A percentile compares a stretch with the other conserved stretches of the same genome.
Evolutionary conservation across 2,888 invertebrate species (phyloP).

Genomic region (Ceraclea dissimilis): DNA sequence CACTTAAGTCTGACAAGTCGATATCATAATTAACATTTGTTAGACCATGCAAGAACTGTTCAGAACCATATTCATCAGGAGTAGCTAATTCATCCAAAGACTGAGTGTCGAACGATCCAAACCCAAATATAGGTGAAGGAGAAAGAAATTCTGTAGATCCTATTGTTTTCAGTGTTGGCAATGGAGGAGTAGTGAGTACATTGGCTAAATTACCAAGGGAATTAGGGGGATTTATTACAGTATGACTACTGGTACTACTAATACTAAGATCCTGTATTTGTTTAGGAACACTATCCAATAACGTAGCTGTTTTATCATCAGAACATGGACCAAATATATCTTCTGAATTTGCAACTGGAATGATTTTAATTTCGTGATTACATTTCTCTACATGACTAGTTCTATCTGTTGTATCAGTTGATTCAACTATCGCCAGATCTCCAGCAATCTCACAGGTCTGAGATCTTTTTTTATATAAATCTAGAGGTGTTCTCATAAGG

Average conservation of each 20-base stretch:
- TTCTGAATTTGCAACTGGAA: constrained; percentile 18
- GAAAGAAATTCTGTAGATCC: constrained; percentile 47
- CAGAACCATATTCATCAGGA: constrained; percentile 50
- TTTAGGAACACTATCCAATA: constrained; percentile 12
- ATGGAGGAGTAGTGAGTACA: constrained; percentile 20
- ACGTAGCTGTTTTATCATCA: constrained; percentile 21
- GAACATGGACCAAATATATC: constrained; percentile 22
- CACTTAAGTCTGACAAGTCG: constrained; percentile 67
- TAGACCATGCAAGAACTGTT: constrained; percentile 52
- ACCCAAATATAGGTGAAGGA: constrained; percentile 50
- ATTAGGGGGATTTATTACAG: constrained; percentile 27
- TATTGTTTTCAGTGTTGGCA: constrained; percentile 21
- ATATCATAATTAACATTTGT: constrained; percentile 70
- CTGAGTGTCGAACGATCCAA: constrained; percentile 49
- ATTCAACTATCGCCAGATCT: not conserved
- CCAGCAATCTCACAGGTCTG: constrained; percentile 32
- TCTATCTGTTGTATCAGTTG: constrained; percentile 19
- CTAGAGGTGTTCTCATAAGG: constrained; percentile 66
- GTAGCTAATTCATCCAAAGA: constrained; percentile 53
- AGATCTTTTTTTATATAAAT: constrained; percentile 56
- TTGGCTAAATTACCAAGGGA: constrained; percentile 24
- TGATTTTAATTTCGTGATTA: constrained; percentile 9
- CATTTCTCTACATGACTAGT: constrained; percentile 27
- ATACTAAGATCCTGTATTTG: not conserved
- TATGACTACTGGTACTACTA: constrained; percentile 1